Percentiles rank a stretch among this genome's conserved stretches.
Conservation (phyloP, 2,797 vertebrate genomes). For the Taeniopygia guttata region DNA sequence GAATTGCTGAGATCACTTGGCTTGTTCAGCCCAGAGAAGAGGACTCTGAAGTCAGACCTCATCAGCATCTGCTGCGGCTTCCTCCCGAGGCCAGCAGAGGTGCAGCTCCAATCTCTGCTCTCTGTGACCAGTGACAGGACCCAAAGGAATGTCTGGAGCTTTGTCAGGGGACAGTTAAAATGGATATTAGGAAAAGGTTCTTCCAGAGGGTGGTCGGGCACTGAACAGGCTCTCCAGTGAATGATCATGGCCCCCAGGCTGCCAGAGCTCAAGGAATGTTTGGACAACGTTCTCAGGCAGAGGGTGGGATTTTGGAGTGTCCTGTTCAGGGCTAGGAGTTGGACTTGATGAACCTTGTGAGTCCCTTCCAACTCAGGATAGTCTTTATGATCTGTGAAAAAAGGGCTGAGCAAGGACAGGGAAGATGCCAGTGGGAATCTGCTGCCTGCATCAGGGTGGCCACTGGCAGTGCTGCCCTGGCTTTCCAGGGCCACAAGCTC, state of each 20-base stretch:
- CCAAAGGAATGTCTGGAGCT: neutral
- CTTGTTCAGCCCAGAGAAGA: neutral
- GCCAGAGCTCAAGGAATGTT: neutral
- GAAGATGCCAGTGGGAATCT: neutral
- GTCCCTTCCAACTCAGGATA: neutral
- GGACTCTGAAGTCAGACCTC: neutral
- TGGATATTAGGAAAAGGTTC: no score
- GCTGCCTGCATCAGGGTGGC: neutral
- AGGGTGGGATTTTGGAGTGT: neutral
- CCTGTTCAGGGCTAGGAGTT: neutral
- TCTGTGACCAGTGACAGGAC: neutral
- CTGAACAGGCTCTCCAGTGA: neutral
- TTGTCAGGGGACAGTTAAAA: neutral
- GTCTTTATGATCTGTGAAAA: neutral
- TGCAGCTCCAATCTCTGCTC: neutral
- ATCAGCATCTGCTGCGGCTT: neutral
- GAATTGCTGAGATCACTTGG: neutral
- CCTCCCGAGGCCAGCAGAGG: neutral
- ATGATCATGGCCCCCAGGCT: neutral
- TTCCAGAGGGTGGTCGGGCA: neutral
- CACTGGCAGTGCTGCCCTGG: neutral
- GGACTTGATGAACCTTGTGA: neutral
- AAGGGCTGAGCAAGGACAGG: neutral
- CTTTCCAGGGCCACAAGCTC: neutral
- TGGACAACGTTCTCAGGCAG: fast-evolving